These are phyloP conservation scores for Thelaira solivaga DNA, from an alignment of 2,888 invertebrate species.

Conservation along the genomic window DNA sequence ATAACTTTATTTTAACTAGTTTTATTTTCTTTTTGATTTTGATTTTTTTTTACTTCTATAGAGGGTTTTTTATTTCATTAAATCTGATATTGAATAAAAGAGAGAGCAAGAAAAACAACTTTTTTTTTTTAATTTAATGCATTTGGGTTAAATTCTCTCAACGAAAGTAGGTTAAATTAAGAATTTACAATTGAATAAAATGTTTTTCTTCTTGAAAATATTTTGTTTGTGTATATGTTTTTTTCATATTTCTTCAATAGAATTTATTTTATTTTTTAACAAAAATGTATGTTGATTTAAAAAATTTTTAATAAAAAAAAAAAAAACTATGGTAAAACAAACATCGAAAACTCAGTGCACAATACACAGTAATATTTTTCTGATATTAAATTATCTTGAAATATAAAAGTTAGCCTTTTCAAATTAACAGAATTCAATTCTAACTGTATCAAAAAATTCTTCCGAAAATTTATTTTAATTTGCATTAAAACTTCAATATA, in stretches of 20 bases:
- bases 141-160: constrained; percentile 61
- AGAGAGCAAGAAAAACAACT: constrained; percentile 21
- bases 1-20: constrained; percentile 61
- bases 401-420: too few relatives aligned
- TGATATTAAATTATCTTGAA: too few relatives aligned
- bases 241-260: constrained; percentile 6
- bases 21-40: constrained; percentile 31
- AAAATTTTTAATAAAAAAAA: constrained; percentile 50
- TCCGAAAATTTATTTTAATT: too few relatives aligned
- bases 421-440: too few relatives aligned
- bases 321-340: constrained; percentile 14
- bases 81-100: constrained; percentile 9
- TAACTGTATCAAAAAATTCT: too few relatives aligned
- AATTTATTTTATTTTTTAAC: constrained; percentile 13
- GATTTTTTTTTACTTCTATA: constrained; percentile 65
- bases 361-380: too few relatives aligned
- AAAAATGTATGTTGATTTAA: constrained; percentile 4
- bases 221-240: constrained; percentile 20
- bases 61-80: constrained; percentile 62
- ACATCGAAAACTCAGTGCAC: neutral
- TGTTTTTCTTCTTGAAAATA: neutral
- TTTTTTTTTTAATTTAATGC: constrained; percentile 60
- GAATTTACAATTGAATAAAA: constrained; percentile 56
- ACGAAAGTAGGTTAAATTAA: constrained; percentile 55
- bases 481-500: too few relatives aligned